These are phyloP conservation scores for Pteropus rufus DNA, from an alignment of 2,797 vertebrate genomes.

Conservation along the genomic window DNA sequence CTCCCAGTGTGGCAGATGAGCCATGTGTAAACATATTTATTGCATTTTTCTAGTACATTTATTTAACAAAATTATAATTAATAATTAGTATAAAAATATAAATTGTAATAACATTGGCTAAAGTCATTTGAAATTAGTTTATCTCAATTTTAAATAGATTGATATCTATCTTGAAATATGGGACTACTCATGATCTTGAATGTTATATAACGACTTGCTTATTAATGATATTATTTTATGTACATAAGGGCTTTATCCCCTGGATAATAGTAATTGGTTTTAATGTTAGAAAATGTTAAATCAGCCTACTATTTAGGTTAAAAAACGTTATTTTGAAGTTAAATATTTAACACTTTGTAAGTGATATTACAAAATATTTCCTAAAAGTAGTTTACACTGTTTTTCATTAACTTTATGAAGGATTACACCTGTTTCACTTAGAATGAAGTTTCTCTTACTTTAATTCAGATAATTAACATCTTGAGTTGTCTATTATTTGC, in stretches of 20 bases:
- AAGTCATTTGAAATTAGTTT: not conserved
- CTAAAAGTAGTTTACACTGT: slow-evolving; percentile 7
- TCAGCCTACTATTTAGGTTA: slow-evolving; percentile 1
- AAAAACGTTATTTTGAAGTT: slow-evolving; percentile 42
- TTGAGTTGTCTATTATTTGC: slow-evolving; percentile 22
- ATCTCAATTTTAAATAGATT: slow-evolving; percentile 16
- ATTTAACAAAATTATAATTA: slow-evolving; percentile 22
- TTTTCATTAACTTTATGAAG: slow-evolving; percentile 67
- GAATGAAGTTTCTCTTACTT: slow-evolving; percentile 10
- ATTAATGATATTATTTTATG: not conserved
- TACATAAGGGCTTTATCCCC: not conserved
- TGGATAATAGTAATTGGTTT: slow-evolving; percentile 9
- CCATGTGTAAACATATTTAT: not conserved
- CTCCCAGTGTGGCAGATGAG: not conserved
- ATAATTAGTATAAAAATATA: not conserved
- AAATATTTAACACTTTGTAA: slow-evolving; percentile 43
- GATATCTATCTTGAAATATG: not conserved
- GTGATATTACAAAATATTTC: slow-evolving; percentile 47
- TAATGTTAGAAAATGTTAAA: slow-evolving; percentile 42
- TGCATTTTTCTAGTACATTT: not conserved
- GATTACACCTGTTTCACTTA: not conserved
- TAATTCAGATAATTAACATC: not conserved
- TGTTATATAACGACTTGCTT: not conserved
- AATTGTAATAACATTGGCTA: not conserved
- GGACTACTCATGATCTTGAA: not conserved